Conservation (phyloP, 2,113 vertebrate genomes). For the Perognathus longimembris region DNA sequence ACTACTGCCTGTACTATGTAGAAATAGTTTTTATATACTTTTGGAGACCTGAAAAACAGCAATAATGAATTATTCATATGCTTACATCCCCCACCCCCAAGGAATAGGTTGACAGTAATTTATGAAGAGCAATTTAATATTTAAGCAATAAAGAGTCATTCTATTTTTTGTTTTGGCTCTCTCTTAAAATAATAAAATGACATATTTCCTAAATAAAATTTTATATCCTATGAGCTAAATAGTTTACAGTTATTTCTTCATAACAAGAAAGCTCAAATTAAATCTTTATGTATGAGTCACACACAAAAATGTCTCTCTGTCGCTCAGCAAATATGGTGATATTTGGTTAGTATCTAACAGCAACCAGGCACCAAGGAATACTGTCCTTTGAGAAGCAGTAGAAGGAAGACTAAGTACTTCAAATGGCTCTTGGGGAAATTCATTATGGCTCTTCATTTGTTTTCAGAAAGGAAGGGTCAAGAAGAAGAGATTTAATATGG, state of each 20-base stretch:
- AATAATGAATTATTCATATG: constrained; percentile 18
- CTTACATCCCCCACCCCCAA: neutral
- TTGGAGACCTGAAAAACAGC: neutral
- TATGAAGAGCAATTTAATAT: neutral
- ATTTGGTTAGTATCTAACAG: neutral
- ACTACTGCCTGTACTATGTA: neutral
- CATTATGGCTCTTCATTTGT: neutral
- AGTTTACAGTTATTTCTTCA: constrained; percentile 27
- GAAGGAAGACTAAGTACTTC: constrained; percentile 12
- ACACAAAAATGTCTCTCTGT: neutral
- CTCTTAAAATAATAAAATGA: constrained; percentile 2
- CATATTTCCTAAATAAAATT: constrained; percentile 30
- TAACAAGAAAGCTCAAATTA: constrained; percentile 33
- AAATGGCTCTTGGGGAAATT: neutral
- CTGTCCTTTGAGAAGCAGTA: neutral
- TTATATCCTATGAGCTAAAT: neutral
- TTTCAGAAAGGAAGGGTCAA: neutral
- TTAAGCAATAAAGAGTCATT: neutral
- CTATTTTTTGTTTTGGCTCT: neutral
- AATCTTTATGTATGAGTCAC: constrained; percentile 16
- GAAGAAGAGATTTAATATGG: constrained; percentile 4
- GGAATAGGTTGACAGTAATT: neutral
- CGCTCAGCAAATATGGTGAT: neutral
- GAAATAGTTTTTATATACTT: constrained; percentile 6
- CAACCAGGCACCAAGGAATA: neutral